Evolutionary conservation across 2,113 vertebrate genomes (phyloP).

Genomic region (Gallinago jamesoni): DNA sequence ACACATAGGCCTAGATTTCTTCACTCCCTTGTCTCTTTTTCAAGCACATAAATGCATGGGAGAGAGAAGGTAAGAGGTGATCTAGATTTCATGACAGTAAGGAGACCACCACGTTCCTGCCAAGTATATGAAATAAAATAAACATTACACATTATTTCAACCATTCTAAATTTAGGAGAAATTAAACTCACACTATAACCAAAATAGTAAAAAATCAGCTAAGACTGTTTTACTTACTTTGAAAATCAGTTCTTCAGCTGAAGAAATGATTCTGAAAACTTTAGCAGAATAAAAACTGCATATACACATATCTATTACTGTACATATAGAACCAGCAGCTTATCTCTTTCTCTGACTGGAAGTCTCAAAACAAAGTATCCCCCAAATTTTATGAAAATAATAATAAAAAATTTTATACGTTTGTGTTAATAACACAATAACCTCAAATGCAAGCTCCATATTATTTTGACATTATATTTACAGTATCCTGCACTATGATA

Average conservation of each 20-base stretch:
- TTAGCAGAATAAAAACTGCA: background rate
- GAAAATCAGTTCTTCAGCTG: background rate
- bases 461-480: background rate
- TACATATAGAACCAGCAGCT: background rate
- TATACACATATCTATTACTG: background rate
- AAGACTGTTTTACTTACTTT: background rate
- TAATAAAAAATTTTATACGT: background rate
- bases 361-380: background rate
- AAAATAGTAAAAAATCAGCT: background rate
- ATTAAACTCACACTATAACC: background rate
- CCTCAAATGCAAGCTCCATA: background rate
- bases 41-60: fast-evolving
- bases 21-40: background rate
- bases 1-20: background rate
- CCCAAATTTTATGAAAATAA: background rate
- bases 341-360: background rate
- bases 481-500: background rate
- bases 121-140: background rate
- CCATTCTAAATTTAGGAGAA: background rate
- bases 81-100: background rate
- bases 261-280: background rate
- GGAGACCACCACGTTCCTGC: background rate
- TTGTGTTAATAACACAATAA: background rate
- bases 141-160: background rate
- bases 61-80: background rate